Evolutionary conservation across 2,797 vertebrate species (phyloP).

Genomic region (Ceryle rudis): DNA sequence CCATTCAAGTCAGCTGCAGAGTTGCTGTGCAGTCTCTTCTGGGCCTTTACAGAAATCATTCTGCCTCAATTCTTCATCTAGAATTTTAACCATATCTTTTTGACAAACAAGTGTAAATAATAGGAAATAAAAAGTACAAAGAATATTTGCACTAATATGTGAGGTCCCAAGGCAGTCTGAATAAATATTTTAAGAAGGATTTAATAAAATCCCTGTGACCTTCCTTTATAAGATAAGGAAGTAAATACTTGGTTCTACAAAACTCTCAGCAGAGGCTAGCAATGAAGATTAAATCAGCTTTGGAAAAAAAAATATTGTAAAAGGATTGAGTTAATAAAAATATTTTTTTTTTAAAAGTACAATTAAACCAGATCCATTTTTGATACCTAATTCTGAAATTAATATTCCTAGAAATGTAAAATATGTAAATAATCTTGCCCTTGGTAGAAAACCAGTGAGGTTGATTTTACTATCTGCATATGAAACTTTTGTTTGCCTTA

Average conservation of each 20-base stretch:
- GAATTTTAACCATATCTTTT: neutral
- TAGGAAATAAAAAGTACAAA: neutral
- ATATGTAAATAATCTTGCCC: neutral
- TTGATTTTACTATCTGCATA: neutral
- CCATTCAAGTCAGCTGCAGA: neutral
- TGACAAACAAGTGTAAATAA: neutral
- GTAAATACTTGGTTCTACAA: neutral
- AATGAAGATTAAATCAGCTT: neutral
- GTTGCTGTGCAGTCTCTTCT: neutral
- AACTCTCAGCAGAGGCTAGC: neutral
- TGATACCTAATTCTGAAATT: neutral
- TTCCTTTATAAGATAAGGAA: neutral
- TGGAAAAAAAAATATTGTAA: neutral
- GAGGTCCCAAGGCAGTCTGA: neutral
- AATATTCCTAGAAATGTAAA: neutral
- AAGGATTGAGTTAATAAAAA: neutral
- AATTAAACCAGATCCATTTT: neutral
- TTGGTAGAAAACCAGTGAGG: neutral
- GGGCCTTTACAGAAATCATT: neutral
- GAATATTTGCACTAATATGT: neutral
- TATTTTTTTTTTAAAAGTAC: no score
- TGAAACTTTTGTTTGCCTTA: neutral
- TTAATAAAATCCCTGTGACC: neutral
- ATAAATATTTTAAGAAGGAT: neutral
- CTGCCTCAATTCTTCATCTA: neutral